phyloP scores from a whole-genome alignment of 2,113 vertebrate genomes.

The Empidonax alnorum region DNA sequence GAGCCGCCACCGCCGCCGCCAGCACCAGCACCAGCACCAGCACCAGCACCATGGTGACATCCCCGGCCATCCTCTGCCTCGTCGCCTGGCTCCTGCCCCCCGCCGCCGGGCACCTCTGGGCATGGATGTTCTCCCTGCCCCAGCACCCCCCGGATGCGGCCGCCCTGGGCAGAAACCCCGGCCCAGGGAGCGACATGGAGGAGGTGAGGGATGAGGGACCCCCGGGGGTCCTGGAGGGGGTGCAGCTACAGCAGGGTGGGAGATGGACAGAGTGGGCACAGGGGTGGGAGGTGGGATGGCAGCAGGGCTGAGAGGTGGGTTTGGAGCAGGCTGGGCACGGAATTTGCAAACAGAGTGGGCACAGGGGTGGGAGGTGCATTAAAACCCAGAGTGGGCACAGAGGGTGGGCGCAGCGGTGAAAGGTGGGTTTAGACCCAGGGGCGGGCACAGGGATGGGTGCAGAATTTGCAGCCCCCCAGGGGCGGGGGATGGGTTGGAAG shows the following conservation, averaged over 20 bases:
- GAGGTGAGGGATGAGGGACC: slow-evolving; percentile 68
- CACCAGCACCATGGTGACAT: not conserved
- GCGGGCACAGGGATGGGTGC: not conserved
- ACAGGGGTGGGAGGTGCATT: not conserved
- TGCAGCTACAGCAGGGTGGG: not conserved
- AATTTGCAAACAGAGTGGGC: not conserved
- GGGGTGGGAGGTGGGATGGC: not conserved
- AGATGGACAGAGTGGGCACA: not conserved
- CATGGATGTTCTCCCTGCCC: slow-evolving; percentile 88
- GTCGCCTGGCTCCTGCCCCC: slow-evolving; percentile 44
- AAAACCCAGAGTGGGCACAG: not conserved
- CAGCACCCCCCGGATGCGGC: slow-evolving; percentile 76
- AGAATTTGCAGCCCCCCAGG: not conserved
- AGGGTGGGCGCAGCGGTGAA: too few species aligned
- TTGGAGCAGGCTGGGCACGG: not conserved
- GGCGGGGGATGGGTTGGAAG: not conserved
- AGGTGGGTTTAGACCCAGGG: not conserved
- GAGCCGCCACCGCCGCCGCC: not conserved
- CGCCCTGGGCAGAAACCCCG: slow-evolving; percentile 20
- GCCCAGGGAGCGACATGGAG: not conserved
- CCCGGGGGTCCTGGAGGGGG: not conserved
- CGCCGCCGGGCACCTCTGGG: slow-evolving; percentile 80
- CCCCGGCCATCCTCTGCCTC: not conserved
- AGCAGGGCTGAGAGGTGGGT: not conserved
- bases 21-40: not conserved